Conservation (phyloP, 53 echinoderm and acorn worm species). For the Actinopyga echinites region DNA sequence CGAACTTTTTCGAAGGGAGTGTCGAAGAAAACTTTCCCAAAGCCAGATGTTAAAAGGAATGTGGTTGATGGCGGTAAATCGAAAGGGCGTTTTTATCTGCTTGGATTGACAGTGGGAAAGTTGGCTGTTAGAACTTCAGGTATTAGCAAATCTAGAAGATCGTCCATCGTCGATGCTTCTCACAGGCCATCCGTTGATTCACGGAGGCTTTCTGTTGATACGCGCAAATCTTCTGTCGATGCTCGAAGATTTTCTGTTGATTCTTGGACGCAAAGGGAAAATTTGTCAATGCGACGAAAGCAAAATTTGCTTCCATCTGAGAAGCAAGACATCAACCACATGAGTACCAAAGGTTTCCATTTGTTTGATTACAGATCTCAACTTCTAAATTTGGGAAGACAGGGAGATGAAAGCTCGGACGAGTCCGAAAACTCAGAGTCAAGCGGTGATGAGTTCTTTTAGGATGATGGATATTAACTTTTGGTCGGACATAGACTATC, state of each 20-base stretch:
- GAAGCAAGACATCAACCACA: neutral
- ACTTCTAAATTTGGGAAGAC: conserved; percentile 8
- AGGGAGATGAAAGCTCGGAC: conserved; percentile 3
- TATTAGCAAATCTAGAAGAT: neutral
- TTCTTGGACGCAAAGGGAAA: neutral
- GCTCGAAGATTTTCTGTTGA: conserved; percentile 8
- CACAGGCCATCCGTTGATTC: neutral
- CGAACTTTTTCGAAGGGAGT: too few species aligned
- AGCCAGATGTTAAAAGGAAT: neutral
- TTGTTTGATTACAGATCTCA: conserved; percentile 23
- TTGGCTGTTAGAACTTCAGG: neutral
- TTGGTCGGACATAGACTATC: too few species aligned
- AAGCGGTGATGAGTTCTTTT: neutral
- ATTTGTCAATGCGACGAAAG: neutral
- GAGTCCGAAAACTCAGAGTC: neutral
- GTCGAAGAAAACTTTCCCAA: neutral
- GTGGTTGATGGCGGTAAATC: neutral
- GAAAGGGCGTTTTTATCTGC: neutral
- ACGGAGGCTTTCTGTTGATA: neutral
- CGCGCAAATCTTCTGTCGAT: neutral
- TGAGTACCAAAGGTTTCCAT: conserved; percentile 12
- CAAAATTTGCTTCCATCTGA: neutral
- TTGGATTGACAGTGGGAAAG: conserved; percentile 10
- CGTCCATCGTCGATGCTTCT: neutral
- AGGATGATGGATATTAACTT: too few species aligned